Percentiles rank a stretch among this genome's conserved stretches.
Evolutionary conservation across 2,797 vertebrate genomes (phyloP).

Genomic region (Menidia menidia): DNA sequence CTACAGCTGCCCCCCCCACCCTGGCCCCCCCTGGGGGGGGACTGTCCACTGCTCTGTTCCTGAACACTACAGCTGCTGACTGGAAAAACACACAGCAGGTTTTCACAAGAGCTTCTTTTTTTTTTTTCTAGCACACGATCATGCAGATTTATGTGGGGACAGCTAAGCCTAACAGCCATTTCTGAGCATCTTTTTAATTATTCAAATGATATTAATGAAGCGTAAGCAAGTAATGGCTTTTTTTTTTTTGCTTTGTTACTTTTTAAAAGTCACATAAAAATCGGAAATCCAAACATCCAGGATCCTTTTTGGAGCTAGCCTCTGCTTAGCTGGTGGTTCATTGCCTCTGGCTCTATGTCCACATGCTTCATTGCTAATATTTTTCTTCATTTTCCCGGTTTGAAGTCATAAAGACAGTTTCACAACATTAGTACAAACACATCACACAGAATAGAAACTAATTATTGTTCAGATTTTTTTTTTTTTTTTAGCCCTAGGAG

Average conservation of each 20-base stretch:
- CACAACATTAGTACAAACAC: slow-evolving; percentile 80
- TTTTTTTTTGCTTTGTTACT: slow-evolving; percentile 35
- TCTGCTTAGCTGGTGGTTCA: too few relatives aligned
- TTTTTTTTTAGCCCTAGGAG: slow-evolving; percentile 68
- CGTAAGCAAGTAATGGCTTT: slow-evolving; percentile 32
- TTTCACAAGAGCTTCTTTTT: slow-evolving; percentile 55
- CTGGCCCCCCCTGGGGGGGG: too few relatives aligned
- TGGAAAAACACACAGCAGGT: slow-evolving; percentile 54
- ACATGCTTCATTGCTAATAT: slow-evolving; percentile 59
- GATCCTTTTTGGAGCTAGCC: too few relatives aligned
- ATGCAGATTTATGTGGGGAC: slow-evolving; percentile 77
- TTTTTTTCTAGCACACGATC: slow-evolving; percentile 70
- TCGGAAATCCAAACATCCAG: not conserved
- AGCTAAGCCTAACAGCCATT: slow-evolving; percentile 57
- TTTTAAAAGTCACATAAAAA: not conserved
- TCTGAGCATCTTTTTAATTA: slow-evolving; percentile 34
- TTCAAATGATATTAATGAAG: slow-evolving; percentile 34
- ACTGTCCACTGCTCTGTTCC: too few relatives aligned
- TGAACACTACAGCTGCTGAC: slow-evolving; percentile 56
- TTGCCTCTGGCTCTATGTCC: slow-evolving; percentile 25
- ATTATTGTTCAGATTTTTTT: slow-evolving; percentile 51
- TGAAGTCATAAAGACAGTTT: slow-evolving; percentile 66
- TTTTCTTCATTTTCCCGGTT: slow-evolving; percentile 50
- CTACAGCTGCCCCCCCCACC: slow-evolving; percentile 60
- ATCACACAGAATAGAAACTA: slow-evolving; percentile 74